Evolutionary conservation across 1,140 invertebrate species (phyloP).

Genomic region (Hesperophylax magnus): DNA sequence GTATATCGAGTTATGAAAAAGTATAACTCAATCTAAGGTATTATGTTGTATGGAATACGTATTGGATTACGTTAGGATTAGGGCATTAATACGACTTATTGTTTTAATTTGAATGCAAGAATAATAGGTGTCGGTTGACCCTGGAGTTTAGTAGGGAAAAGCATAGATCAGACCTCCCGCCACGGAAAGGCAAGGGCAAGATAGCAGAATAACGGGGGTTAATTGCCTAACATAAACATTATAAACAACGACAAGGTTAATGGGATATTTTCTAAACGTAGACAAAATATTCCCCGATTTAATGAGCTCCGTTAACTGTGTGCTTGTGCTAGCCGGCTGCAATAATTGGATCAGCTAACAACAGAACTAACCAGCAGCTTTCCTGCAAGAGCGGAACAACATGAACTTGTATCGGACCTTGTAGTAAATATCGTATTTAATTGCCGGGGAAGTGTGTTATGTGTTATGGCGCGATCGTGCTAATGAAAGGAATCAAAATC

Average conservation of each 20-base stretch:
- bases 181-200: not conserved
- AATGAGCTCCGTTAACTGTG: not conserved
- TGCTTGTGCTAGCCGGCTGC: not conserved
- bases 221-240: constrained; percentile 26
- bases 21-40: no score
- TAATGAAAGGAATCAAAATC: constrained; percentile 31
- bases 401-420: not conserved
- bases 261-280: constrained; percentile 17
- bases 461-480: constrained; percentile 16
- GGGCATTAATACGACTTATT: no score
- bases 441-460: not conserved
- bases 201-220: constrained; percentile 18
- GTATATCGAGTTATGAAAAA: no score
- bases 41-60: no score
- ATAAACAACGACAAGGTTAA: constrained; percentile 7
- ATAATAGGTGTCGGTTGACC: not conserved
- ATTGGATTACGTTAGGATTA: no score
- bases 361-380: not conserved
- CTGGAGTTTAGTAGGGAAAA: not conserved
- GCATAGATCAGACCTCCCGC: not conserved
- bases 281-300: constrained; percentile 17
- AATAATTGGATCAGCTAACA: constrained; percentile 29
- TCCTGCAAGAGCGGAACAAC: not conserved
- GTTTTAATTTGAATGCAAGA: no score
- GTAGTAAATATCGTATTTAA: constrained; percentile 19